Evolutionary conservation across 1,140 invertebrate genomes (phyloP), one percentile per base, ranked within the genome.

Genomic region (Pinna nobilis): DNA sequence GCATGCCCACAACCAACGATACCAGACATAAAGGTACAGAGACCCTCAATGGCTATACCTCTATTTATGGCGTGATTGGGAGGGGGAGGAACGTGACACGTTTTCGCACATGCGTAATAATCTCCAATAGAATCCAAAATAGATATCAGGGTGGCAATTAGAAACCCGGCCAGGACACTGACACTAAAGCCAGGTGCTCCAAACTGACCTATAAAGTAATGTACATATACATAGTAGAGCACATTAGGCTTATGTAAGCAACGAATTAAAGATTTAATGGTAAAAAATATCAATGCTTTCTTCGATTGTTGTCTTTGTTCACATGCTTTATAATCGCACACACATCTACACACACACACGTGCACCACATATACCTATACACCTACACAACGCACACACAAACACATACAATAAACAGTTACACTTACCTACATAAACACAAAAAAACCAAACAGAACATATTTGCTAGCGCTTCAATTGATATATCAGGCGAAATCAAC

Each of bases 1-100:
- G 95, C 95, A 81, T 96, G 96, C 4, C 94, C 84, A 91, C 88
- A 94, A 3, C 95, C 95, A 92, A 94, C 94, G 0, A 95, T 88
- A 0, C 95, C 95, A 0, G 95, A 94, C 9, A 97, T 84, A 3
- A 96, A 88, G 0, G 94, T 95, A 11, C 95, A 95, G 11, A 97
- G 75, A 0, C 95, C 95, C 89, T 97, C 95, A 0, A 94, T 93
- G 11, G 92, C 94, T 37, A 97, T 95, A 0, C 95, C 96, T 6
- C 86, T 65, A 70, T 88, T 88, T 20, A 86, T 70, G 0, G 85
- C 84, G 57, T 82, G 85, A 6, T 41, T 67, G 4, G 86, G 86
- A 3, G 86, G 86, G 0, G 79, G 77, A 33, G 84, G 82, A 2
- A 82, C 84, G 5, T 70, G 50, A 51, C 80, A 82, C 25, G 85